Evolutionary conservation across 1,140 invertebrate species (phyloP).

Genomic region (Anastrepha obliqua): DNA sequence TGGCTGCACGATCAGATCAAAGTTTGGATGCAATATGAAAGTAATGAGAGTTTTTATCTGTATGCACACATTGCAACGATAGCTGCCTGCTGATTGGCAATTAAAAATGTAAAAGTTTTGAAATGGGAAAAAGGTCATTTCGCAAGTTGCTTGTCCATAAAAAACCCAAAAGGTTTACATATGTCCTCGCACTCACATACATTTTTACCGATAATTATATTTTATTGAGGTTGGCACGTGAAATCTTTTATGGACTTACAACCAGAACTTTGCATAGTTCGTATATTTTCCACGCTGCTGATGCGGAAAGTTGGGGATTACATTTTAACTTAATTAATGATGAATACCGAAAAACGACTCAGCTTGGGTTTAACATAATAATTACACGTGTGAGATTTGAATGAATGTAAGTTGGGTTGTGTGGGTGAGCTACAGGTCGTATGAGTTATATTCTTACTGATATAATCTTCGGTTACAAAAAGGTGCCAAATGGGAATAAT

Average conservation of each 20-base stretch:
- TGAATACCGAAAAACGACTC: background rate
- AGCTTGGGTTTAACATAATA: slow-evolving; percentile 35
- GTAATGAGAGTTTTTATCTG: background rate
- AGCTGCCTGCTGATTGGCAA: no score
- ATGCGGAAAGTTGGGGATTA: background rate
- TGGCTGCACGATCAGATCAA: no score
- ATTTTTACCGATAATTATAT: background rate
- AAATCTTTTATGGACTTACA: background rate
- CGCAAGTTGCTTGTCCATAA: no score
- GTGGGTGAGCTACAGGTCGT: background rate
- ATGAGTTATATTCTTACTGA: background rate
- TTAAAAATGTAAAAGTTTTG: no score
- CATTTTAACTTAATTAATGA: slow-evolving; percentile 39
- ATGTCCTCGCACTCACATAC: background rate
- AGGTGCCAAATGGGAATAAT: slow-evolving; percentile 32
- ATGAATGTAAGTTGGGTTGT: background rate
- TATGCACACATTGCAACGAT: background rate
- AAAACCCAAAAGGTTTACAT: background rate
- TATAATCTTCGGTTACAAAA: background rate
- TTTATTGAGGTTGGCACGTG: slow-evolving; percentile 7
- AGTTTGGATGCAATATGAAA: no score
- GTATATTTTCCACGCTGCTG: background rate
- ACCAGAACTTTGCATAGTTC: background rate
- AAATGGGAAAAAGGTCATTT: no score
- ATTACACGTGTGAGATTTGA: background rate